Base-by-base conservation (phyloP, 2,797 vertebrate genomes). In the Acomys russatus region DNA sequence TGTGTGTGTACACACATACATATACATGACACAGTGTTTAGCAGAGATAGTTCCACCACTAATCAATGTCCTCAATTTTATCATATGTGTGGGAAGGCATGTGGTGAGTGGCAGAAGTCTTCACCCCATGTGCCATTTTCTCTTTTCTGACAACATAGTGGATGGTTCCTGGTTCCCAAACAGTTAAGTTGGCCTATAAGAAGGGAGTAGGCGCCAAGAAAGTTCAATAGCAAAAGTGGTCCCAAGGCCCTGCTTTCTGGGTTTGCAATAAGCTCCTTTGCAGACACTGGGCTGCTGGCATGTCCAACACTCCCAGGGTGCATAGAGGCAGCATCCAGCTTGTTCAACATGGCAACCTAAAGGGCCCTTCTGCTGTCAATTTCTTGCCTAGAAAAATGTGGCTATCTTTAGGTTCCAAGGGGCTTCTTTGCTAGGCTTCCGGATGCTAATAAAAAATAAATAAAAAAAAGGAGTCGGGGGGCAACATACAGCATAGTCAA, bases 11-110 rank as follows among this genome's bases (percentile, higher is more conserved):
- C n/a, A n/a, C 44, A 44, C 4, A 44, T 44, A 44, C 4, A 44
- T 44, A 44, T 44, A 44, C 4, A 44, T 44, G 94, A 91, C 96
- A 73, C 3, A 0, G 38, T 97, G 74, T 94, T 97, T 97, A 49
- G 88, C 73, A 93, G 93, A 84, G 80, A 85, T 91, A 82, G 66
- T 92, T 64, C 79, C 64, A 22, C 59, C 94, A 59, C 82, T 90
- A 86, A 97, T 91, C 91, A 82, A 61, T 71, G 86, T 17, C 93
- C 88, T 95, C 59, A 11, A 92, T 98, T 94, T 90, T 71, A 74
- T 66, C 90, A 91, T 18, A 51, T 68, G 28, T 44, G 78, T 64
- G 85, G 88, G 30, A 76, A 90, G 63, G 83, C 56, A 82, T 91
- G 35, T 30, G n/a, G 11, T 68, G 7, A 76, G 61, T 56, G 8